Evolutionary conservation across 2,888 invertebrate genomes (phyloP), one percentile per base, ranked within the genome.

Genomic region (Stenchaetothrips biformis): DNA sequence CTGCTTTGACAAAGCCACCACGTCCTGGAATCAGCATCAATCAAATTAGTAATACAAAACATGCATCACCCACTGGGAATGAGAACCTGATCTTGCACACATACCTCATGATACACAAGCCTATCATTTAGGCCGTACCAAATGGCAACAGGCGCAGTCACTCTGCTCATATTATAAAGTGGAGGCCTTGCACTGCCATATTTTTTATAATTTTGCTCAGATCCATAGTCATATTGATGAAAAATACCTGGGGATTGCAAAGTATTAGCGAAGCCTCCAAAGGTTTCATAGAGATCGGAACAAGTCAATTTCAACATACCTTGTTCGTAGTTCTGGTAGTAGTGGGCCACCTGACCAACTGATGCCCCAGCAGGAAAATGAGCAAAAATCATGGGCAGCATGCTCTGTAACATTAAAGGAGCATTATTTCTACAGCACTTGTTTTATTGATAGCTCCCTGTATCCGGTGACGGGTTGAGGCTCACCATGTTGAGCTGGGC

Each of bases 401-500:
- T 79, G 9, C 81, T 81, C 82, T 82, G 79, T 18, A 82, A 81
- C 4, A 4, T 2, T 37, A 4, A 37, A 37, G 37, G 4, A 1
- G 37, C 37, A 37, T 37, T 37, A 37, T 37, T 37, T 37, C 37
- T n/a, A n/a, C n/a, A n/a, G n/a, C n/a, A n/a, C n/a, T n/a, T n/a
- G n/a, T n/a, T n/a, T n/a, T n/a, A n/a, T n/a, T n/a, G n/a, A n/a
- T n/a, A n/a, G n/a, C n/a, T n/a, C n/a, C n/a, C n/a, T n/a, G n/a
- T n/a, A n/a, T n/a, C n/a, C n/a, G n/a, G n/a, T n/a, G n/a, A n/a
- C n/a, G n/a, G 37, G 37, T 4, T 37, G 37, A 37, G 37, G 37
- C 37, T 37, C 16, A 87, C 87, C 82, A 80, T 81, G 83, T 88
- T 88, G 25, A 87, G 81, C 79, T 87, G 84, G 11, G 83, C 80